Percentiles rank a stretch among this genome's conserved stretches.
Evolutionary conservation across 2,113 vertebrate species (phyloP).

Genomic region (Scortum barcoo): DNA sequence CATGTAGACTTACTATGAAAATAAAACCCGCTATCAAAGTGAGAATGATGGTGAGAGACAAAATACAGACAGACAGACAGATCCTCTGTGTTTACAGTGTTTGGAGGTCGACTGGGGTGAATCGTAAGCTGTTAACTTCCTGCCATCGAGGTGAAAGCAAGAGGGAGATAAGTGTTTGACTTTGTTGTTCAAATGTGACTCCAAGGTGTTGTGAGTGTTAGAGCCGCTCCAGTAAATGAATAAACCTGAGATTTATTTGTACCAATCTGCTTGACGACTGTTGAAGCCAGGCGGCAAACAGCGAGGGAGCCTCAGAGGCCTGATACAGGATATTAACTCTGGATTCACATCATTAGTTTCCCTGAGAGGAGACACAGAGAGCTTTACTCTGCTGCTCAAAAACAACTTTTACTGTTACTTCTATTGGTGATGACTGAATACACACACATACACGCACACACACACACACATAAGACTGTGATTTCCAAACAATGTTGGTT

Average conservation of each 20-base stretch:
- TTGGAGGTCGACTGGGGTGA: not conserved
- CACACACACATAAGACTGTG: not conserved
- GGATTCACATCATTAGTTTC: slow-evolving; percentile 65
- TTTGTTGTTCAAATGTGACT: not conserved
- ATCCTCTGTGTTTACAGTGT: not conserved
- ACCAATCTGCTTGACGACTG: slow-evolving; percentile 45
- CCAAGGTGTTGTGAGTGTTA: not conserved
- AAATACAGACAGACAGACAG: not conserved
- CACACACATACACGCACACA: not conserved
- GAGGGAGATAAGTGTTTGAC: slow-evolving; percentile 10
- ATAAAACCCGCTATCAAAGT: not conserved
- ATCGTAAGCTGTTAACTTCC: not conserved
- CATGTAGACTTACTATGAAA: not conserved
- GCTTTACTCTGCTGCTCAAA: not conserved
- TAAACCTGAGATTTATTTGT: slow-evolving; percentile 58
- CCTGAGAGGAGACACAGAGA: slow-evolving; percentile 28
- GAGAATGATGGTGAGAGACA: not conserved
- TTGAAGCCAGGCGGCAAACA: not conserved
- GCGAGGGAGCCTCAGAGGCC: slow-evolving; percentile 50
- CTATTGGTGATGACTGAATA: not conserved
- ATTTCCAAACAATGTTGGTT: not conserved
- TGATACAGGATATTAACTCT: slow-evolving; percentile 55
- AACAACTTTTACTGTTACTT: not conserved
- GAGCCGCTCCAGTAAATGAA: slow-evolving; percentile 40
- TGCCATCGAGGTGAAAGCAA: not conserved